Evolutionary conservation across 2,797 vertebrate species (phyloP).

Genomic region (Sebastes miniatus): DNA sequence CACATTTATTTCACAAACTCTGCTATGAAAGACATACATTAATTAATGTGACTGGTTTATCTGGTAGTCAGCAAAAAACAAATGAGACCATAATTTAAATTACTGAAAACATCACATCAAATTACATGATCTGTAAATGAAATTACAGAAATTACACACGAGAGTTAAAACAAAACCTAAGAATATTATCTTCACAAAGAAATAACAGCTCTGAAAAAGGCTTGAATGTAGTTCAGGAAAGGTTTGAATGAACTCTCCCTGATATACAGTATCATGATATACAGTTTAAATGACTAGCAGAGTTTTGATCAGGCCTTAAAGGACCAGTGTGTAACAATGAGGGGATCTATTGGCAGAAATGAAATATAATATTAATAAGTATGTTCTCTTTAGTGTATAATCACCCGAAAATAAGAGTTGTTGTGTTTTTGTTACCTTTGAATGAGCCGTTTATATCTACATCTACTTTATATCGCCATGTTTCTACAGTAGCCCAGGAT

Average conservation of each 20-base stretch:
- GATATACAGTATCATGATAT: too few species aligned
- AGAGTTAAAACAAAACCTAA: background rate
- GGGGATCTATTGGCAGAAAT: too few species aligned
- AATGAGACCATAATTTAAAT: background rate
- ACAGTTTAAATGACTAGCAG: too few species aligned
- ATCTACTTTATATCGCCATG: too few species aligned
- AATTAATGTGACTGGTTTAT: background rate
- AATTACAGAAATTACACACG: background rate
- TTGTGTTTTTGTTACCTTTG: too few species aligned
- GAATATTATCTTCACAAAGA: background rate
- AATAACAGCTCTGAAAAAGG: background rate
- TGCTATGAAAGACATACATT: background rate
- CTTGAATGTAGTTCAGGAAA: background rate
- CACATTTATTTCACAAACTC: background rate
- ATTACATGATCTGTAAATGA: background rate
- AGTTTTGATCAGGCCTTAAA: too few species aligned
- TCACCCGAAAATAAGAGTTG: too few species aligned
- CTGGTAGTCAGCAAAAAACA: background rate
- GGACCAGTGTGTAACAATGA: too few species aligned
- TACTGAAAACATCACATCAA: background rate
- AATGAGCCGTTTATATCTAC: too few species aligned
- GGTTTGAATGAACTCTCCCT: background rate
- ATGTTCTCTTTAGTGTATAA: too few species aligned
- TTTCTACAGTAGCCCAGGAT: too few species aligned
- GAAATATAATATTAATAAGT: too few species aligned